Conservation (phyloP, 1,140 invertebrate genomes). For the Leptinotarsa undecemlineata region DNA sequence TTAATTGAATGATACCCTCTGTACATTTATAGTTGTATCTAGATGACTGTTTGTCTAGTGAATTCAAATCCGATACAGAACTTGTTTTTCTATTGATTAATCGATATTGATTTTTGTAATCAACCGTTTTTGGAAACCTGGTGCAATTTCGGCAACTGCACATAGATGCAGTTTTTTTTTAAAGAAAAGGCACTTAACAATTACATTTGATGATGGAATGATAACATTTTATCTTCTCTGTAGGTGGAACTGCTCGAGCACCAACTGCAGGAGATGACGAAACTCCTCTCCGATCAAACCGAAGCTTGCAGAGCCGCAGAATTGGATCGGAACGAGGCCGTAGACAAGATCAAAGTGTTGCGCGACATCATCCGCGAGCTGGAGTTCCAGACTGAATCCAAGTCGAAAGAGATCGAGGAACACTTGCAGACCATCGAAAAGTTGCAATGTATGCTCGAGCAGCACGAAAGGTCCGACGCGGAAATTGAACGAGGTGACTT, state of each 20-base stretch:
- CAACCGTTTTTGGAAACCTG: too few species aligned
- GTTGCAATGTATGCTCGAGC: constrained; percentile 55
- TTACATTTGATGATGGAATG: too few species aligned
- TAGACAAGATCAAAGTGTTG: constrained; percentile 72
- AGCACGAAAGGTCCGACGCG: constrained; percentile 56
- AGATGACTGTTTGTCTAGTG: too few species aligned
- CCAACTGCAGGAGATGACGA: constrained; percentile 70
- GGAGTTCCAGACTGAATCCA: constrained; percentile 70
- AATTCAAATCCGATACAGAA: too few species aligned
- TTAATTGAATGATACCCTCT: too few species aligned
- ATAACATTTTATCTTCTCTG: not conserved
- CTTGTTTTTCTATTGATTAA: too few species aligned
- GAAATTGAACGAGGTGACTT: constrained; percentile 55
- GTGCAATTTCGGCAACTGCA: too few species aligned
- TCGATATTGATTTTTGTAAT: too few species aligned
- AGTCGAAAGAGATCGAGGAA: constrained; percentile 55
- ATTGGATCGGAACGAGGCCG: constrained; percentile 67
- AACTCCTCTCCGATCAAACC: constrained; percentile 63
- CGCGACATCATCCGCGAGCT: constrained; percentile 76
- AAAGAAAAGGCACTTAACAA: too few species aligned
- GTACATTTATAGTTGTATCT: too few species aligned
- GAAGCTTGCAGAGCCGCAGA: constrained; percentile 64
- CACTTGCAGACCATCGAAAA: constrained; percentile 57
- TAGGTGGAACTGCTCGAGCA: constrained; percentile 71
- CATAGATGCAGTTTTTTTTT: too few species aligned